Evolutionary conservation across 2,888 invertebrate genomes (phyloP).

Genomic region (Tinea pellionella): DNA sequence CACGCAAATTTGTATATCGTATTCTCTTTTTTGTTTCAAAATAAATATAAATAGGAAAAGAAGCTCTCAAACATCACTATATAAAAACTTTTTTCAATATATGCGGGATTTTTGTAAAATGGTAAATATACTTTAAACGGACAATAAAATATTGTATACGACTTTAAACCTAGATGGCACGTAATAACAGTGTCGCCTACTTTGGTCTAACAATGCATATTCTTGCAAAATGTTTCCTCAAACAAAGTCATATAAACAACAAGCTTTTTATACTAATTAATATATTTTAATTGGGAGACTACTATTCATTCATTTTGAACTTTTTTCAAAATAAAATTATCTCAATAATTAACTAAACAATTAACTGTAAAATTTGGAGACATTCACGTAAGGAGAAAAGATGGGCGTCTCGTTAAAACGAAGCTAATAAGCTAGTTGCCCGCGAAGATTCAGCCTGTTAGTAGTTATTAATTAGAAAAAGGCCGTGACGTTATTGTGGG

Average conservation of each 20-base stretch:
- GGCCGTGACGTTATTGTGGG: too few relatives aligned
- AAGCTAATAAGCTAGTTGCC: too few relatives aligned
- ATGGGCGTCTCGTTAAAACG: too few relatives aligned
- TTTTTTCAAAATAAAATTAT: too few relatives aligned
- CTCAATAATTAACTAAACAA: too few relatives aligned
- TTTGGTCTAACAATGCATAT: constrained; percentile 38
- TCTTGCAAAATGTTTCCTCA: background rate
- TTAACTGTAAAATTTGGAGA: too few relatives aligned
- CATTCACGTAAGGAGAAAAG: too few relatives aligned
- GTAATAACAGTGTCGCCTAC: constrained; percentile 66
- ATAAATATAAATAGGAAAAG: constrained; percentile 45
- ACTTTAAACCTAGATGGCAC: constrained; percentile 71
- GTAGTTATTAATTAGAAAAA: too few relatives aligned
- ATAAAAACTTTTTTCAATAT: constrained; percentile 68
- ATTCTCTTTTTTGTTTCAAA: constrained; percentile 13
- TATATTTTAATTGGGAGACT: too few relatives aligned
- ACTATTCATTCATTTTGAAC: too few relatives aligned
- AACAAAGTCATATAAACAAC: background rate
- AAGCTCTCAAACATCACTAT: constrained; percentile 71
- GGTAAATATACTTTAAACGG: constrained; percentile 70
- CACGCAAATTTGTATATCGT: background rate
- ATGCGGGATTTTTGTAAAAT: constrained; percentile 70
- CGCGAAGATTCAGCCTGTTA: too few relatives aligned
- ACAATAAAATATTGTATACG: constrained; percentile 71
- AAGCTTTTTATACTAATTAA: too few relatives aligned